Evolutionary conservation across 2,113 vertebrate species (phyloP), one percentile per base, ranked within the genome.

Genomic region (Corydoras maculifer): DNA sequence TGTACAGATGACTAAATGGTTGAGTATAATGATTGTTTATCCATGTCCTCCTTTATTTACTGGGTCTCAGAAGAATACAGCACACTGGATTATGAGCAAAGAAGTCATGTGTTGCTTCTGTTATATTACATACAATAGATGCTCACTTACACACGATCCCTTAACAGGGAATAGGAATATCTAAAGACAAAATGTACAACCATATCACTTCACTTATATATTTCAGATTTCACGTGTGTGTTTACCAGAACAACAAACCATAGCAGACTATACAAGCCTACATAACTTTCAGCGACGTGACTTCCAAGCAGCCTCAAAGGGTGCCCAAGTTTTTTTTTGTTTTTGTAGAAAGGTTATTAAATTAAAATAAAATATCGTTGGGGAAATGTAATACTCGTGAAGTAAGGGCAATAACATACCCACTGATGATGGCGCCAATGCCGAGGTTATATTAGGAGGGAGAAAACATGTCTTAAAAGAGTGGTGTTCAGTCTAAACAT

Each of bases 241-340:
- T 50, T 63, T 59, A 32, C 74, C 71, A 78, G 50, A 65, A 76
- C 62, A 77, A 50, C 68, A 48, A 68, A 59, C 48, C 51, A 75
- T 73, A 70, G 63, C 54, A 25, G 70, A 69, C 54, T 73, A 75
- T 72, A 77, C 72, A 62, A 32, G 50, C 32, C 51, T 65, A 81
- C 54, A 57, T 54, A 60, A 77, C 63, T 57, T 69, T 71, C 74
- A 73, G 67, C 54, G 58, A 63, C 32, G 58, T 65, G 73, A 63
- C 62, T 7, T 31, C 7, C 32, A 57, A 62, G 54, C n/a, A 6
- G 25, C 43, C 54, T 18, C 8, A 51, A 53, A 43, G 2, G 1
- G 8, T 3, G 12, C 9, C 50, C 25, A 12, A 10, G 13, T 30
- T 63, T 14, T 15, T 11, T 51, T 8, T 71, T 25, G 53, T 54